Base-by-base conservation (phyloP, 2,113 vertebrate genomes). In the Nothocercus julius region DNA sequence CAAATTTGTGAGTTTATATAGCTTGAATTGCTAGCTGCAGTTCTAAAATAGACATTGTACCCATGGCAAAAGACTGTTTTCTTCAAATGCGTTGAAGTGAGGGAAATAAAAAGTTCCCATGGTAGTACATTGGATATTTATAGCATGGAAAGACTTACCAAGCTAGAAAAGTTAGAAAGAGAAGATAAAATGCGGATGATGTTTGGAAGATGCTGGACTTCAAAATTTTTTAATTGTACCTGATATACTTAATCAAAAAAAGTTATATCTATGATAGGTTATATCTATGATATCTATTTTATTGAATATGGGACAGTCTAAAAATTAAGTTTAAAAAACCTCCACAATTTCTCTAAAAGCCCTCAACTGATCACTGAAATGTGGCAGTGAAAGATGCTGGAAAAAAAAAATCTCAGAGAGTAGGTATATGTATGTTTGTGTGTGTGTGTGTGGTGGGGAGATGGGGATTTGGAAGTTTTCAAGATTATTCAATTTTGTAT, bases 31-130 rank as follows among this genome's bases (percentile, higher is more conserved):
- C 18, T 81, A 38, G 5, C 11, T 40, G 20, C 4, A 53, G 11
- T 27, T 59, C 56, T 24, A 42, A 51, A 51, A 21, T 19, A 83
- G 88, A 66, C 3, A 28, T 40, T n/a, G 62, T 49, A 44, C 5
- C 8, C 3, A 7, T 22, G 16, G 34, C 32, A 12, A 47, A 56
- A 85, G 83, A 13, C 0, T 7, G 12, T 18, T 69, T 66, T 74
- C 6, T 36, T 4, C 2, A 51, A 5, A 30, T 44, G 40, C 21
- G 28, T 11, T 0, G 0, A 8, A 24, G 7, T n/a, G 32, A 68
- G 4, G 18, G 9, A 76, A 72, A 20, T 8, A 44, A 40, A 81
- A 77, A 34, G 38, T 24, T 85, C 5, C 5, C 1, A 17, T 10
- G 49, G 7, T 4, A 64, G 13, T 69, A 44, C 25, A 9, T 7